phyloP scores from a whole-genome alignment of 37 sponge, comb jelly and placozoan genomes.

The Mnemiopsis leidyi region DNA sequence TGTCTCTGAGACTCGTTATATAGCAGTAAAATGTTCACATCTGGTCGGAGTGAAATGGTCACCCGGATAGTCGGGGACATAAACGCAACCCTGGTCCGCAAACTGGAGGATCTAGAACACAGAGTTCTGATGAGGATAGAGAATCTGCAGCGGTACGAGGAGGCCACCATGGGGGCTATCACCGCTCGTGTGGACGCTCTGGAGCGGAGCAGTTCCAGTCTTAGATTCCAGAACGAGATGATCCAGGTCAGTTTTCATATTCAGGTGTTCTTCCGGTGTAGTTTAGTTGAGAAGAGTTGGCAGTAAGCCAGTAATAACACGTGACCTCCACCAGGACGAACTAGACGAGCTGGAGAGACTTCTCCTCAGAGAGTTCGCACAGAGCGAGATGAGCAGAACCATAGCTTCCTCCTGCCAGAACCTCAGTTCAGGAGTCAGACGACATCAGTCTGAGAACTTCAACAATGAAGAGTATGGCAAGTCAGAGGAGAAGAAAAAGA shows the following conservation, averaged over 20 bases:
- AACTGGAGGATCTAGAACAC: constrained; percentile 55
- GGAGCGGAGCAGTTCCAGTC: constrained; percentile 17
- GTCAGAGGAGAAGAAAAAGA: not conserved
- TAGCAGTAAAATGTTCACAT: constrained; percentile 31
- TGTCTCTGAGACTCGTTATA: not conserved
- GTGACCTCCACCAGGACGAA: constrained; percentile 6
- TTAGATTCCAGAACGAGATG: constrained; percentile 44
- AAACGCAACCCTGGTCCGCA: constrained; percentile 32
- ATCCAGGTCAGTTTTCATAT: constrained; percentile 13
- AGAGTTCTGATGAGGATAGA: constrained; percentile 30
- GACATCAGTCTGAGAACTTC: not conserved
- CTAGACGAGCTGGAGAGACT: constrained; percentile 49
- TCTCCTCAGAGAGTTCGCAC: constrained; percentile 28
- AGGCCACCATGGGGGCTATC: not conserved
- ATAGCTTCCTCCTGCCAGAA: constrained; percentile 32
- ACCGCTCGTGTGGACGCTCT: constrained; percentile 37
- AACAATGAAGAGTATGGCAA: not conserved
- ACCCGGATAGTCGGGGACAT: constrained; percentile 37
- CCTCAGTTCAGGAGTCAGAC: not conserved
- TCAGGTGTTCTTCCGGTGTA: too few species aligned
- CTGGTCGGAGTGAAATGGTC: constrained; percentile 44
- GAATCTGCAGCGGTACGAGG: constrained; percentile 53
- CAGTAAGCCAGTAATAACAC: not conserved
- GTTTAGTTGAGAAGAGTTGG: not conserved
- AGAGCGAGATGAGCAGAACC: constrained; percentile 14